These are phyloP conservation scores for Epicauta chinensis DNA, from an alignment of 1,140 invertebrate genomes.

Conservation along the genomic window DNA sequence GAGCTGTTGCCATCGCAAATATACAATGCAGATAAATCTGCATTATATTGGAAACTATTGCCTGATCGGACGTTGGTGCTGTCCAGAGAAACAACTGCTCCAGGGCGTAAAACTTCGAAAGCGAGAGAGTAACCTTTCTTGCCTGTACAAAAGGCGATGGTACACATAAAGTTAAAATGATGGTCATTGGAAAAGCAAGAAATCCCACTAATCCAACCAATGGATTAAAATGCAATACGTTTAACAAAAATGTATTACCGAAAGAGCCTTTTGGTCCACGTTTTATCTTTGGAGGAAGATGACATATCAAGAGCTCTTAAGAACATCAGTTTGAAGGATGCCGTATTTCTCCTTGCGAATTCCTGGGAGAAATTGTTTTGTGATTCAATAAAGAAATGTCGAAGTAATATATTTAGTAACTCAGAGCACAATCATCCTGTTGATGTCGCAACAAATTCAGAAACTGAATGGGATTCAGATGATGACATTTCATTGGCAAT, in stretches of 20 bases:
- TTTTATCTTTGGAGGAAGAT: neutral
- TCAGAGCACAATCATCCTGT: too few relatives aligned
- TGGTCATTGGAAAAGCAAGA: too few relatives aligned
- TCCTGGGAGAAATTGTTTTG: neutral
- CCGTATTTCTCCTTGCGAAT: neutral
- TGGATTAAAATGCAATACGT: too few relatives aligned
- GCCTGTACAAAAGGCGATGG: slow-evolving; percentile 28
- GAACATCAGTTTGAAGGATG: neutral
- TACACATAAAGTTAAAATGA: slow-evolving; percentile 27
- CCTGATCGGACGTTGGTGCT: slow-evolving; percentile 27
- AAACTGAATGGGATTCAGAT: too few relatives aligned
- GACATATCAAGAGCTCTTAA: neutral
- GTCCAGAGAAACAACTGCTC: slow-evolving; percentile 11
- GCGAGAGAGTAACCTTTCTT: slow-evolving; percentile 27
- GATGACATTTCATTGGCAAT: too few relatives aligned
- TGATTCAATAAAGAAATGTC: too few relatives aligned
- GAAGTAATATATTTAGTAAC: too few relatives aligned
- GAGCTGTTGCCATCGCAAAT: slow-evolving; percentile 21
- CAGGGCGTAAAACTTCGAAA: slow-evolving; percentile 26
- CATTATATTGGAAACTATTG: slow-evolving; percentile 13
- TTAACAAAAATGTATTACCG: too few relatives aligned
- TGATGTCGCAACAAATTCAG: too few relatives aligned
- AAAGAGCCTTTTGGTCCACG: neutral
- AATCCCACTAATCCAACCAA: too few relatives aligned
- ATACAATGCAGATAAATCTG: slow-evolving; percentile 13